Evolutionary conservation across 2,888 invertebrate species (phyloP), one percentile per base, ranked within the genome.

Genomic region (Parapristionchus giblindavisi): DNA sequence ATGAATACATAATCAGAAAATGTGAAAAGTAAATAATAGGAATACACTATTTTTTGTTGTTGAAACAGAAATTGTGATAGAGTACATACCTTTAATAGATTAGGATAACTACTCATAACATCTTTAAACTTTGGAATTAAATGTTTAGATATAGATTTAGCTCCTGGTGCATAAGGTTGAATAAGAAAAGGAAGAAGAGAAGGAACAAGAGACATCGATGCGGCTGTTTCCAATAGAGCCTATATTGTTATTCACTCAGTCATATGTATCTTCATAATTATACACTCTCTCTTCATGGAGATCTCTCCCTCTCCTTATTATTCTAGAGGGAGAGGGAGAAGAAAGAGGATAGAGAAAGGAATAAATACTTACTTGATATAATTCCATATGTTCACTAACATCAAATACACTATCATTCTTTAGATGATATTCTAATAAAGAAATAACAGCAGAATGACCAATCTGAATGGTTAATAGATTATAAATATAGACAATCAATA

Each of bases 351-450:
- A 58, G 58, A 58, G 14, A 75, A 71, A 76, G 38, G 58, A 29
- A 29, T n/a, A 27, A n/a, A 40, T 38, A 43, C 74, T 58, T 56
- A 83, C 85, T 79, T 86, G 84, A 76, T 88, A 88, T 32, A 88
- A 79, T 65, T 87, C 86, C 76, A 88, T 82, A 74, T 87, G 88
- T 51, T 88, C 85, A 54, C 79, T 80, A 38, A 88, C 82, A 75
- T 88, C 88, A 66, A 88, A 86, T n/a, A 88, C 83, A 32, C 80
- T 81, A 76, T 88, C 88, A 75, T 88, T 88, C 54, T 81, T 80
- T 63, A 87, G 78, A 70, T 86, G 86, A 61, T 87, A 87, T 66
- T 86, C 87, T 34, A 87, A 66, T 32, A 87, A 76, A 6, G 77
- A 75, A 29, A 85, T 74, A 17, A 87, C 63, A 3, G 81, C 77